Evolutionary conservation across 2,797 vertebrate species (phyloP).

Genomic region (Syndactyla subalaris): DNA sequence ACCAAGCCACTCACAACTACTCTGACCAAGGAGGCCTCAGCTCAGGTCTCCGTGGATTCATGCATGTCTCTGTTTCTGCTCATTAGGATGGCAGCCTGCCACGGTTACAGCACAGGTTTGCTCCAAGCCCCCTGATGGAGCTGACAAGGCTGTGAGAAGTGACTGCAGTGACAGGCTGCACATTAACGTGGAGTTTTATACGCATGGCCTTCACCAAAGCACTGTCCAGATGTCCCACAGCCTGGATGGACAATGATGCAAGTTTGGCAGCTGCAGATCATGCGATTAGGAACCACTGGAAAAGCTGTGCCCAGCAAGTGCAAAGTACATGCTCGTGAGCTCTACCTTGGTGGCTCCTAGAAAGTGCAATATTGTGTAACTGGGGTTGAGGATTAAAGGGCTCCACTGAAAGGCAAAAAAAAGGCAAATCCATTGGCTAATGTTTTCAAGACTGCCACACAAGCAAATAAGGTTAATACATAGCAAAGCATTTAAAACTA

Average conservation of each 20-base stretch:
- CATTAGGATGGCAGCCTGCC: constrained; percentile 55
- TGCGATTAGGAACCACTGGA: constrained; percentile 43
- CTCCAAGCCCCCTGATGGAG: constrained; percentile 24
- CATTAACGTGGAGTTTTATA: not conserved
- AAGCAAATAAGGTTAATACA: not conserved
- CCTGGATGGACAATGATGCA: constrained; percentile 59
- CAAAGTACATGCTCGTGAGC: constrained; percentile 79
- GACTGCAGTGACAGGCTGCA: constrained; percentile 33
- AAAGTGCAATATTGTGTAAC: constrained; percentile 99
- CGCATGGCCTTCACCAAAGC: constrained; percentile 57
- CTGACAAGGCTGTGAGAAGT: constrained; percentile 12
- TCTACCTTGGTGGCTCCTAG: constrained; percentile 98
- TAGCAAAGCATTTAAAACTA: not conserved
- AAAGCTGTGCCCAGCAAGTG: constrained; percentile 31
- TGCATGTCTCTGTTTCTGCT: constrained; percentile 60
- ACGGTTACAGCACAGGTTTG: constrained; percentile 14
- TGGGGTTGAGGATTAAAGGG: constrained; percentile 99
- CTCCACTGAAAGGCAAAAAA: constrained; percentile 94
- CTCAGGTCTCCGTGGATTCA: constrained; percentile 52
- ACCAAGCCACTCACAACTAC: constrained; percentile 51
- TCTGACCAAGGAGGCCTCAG: constrained; percentile 26
- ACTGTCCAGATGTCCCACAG: constrained; percentile 35
- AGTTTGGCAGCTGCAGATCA: constrained; percentile 55
- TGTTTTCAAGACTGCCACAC: not conserved
- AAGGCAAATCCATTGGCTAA: constrained; percentile 64